Conservation (phyloP, 2,797 vertebrate species). For the Mus caroli region DNA sequence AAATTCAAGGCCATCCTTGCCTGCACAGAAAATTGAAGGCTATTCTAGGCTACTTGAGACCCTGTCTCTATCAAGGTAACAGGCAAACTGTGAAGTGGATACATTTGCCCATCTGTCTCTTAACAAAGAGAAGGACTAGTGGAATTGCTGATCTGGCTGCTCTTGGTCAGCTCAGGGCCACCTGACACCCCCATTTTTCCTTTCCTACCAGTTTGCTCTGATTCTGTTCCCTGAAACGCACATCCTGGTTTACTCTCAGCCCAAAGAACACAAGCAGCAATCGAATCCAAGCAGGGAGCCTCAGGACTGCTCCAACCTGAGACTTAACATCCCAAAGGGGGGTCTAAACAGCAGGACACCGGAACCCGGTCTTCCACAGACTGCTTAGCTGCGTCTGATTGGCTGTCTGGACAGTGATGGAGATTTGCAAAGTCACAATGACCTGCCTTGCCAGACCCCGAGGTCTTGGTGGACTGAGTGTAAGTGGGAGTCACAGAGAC, state of each 20-base stretch:
- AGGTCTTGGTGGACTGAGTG: background rate
- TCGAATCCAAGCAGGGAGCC: background rate
- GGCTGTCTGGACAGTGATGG: background rate
- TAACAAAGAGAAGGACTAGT: background rate
- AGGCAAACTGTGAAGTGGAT: fast-evolving
- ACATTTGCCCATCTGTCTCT: background rate
- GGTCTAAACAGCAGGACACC: background rate
- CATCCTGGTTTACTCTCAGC: background rate
- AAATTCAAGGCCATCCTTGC: background rate
- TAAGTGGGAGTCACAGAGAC: background rate
- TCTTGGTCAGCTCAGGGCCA: no score
- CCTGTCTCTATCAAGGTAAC: background rate
- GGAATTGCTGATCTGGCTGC: background rate
- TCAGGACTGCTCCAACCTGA: fast-evolving
- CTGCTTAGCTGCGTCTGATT: fast-evolving
- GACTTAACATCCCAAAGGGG: background rate
- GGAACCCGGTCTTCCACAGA: fast-evolving
- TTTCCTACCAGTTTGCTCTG: background rate
- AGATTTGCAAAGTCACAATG: fast-evolving
- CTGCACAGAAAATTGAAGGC: background rate
- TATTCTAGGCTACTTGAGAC: background rate
- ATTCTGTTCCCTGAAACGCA: background rate
- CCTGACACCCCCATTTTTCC: no score
- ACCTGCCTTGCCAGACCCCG: no score
- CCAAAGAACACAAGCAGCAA: background rate